Percentiles rank a stretch among this genome's conserved stretches.
phyloP scores from a whole-genome alignment of 2,888 invertebrate genomes.

The Priocnemis perturbator region DNA sequence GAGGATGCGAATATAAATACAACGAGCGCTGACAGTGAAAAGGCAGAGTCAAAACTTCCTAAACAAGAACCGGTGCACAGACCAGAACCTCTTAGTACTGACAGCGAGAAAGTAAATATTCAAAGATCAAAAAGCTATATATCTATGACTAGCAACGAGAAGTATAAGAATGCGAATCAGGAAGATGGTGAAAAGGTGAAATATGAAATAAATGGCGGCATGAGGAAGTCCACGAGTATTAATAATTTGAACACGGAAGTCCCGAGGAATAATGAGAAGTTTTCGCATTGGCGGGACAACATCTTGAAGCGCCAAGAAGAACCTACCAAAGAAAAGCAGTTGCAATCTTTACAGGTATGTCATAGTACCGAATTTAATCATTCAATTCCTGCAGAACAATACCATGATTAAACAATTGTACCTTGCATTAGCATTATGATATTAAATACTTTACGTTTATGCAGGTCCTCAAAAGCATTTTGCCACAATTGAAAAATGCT shows the following conservation, averaged over 20 bases:
- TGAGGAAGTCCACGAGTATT: conserved; percentile 60
- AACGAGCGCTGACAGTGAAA: conserved; percentile 5
- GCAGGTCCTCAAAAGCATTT: conserved; percentile 71
- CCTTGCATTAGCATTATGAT: not conserved
- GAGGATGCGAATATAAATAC: not conserved
- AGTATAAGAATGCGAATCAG: conserved; percentile 36
- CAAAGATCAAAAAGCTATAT: conserved; percentile 69
- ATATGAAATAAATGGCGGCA: conserved; percentile 4
- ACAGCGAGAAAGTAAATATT: conserved; percentile 48
- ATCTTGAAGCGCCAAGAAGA: conserved; percentile 66
- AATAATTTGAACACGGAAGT: conserved; percentile 60
- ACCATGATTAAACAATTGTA: not conserved
- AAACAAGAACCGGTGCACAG: conserved; percentile 28
- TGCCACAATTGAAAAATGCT: conserved; percentile 69
- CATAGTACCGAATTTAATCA: not conserved
- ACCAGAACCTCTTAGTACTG: conserved; percentile 24
- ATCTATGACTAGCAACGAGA: conserved; percentile 58
- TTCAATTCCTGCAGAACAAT: not conserved
- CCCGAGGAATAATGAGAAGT: conserved; percentile 61
- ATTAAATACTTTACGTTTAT: not conserved
- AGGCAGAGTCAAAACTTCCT: conserved; percentile 42
- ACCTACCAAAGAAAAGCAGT: conserved; percentile 65
- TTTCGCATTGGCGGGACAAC: conserved; percentile 69
- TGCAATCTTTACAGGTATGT: conserved; percentile 68
- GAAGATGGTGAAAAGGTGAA: conserved; percentile 5